Percentiles rank a stretch among this genome's conserved stretches.
These are phyloP conservation scores for Struthio camelus DNA, from an alignment of 2,113 vertebrate species.

Conservation along the genomic window DNA sequence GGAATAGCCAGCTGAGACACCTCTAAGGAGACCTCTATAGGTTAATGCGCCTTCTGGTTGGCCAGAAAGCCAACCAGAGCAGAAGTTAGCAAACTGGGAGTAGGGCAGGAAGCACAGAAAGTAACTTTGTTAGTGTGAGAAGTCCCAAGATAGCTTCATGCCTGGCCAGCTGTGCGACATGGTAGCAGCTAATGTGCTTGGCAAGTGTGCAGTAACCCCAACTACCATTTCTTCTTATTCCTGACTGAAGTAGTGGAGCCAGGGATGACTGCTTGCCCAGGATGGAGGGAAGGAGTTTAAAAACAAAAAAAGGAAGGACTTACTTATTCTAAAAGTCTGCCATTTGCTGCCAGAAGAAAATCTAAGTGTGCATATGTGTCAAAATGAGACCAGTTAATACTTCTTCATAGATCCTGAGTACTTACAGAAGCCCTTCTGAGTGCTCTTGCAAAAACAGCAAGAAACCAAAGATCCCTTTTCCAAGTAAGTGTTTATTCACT, in stretches of 20 bases:
- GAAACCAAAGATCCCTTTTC: too few relatives aligned
- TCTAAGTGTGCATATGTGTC: too few relatives aligned
- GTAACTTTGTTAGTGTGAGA: background rate
- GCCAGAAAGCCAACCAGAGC: background rate
- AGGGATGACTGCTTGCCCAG: background rate
- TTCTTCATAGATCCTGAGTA: too few relatives aligned
- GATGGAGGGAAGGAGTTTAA: background rate
- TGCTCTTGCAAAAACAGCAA: too few relatives aligned
- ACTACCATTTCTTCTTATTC: background rate
- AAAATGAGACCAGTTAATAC: too few relatives aligned
- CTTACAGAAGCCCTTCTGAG: too few relatives aligned
- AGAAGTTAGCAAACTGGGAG: background rate
- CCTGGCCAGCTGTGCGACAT: too few relatives aligned
- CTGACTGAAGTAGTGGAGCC: background rate
- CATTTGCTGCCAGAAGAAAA: too few relatives aligned
- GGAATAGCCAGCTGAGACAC: background rate
- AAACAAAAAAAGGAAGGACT: too few relatives aligned
- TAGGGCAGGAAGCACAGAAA: background rate
- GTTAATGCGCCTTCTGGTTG: background rate
- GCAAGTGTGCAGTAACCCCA: background rate
- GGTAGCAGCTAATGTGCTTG: too few relatives aligned
- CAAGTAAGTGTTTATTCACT: too few relatives aligned
- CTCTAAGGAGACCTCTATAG: background rate
- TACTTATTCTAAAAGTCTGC: too few relatives aligned
- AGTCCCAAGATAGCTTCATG: background rate